Evolutionary conservation across 2,888 invertebrate species (phyloP), one percentile per base, ranked within the genome.

Genomic region (Cynaeus angustus): DNA sequence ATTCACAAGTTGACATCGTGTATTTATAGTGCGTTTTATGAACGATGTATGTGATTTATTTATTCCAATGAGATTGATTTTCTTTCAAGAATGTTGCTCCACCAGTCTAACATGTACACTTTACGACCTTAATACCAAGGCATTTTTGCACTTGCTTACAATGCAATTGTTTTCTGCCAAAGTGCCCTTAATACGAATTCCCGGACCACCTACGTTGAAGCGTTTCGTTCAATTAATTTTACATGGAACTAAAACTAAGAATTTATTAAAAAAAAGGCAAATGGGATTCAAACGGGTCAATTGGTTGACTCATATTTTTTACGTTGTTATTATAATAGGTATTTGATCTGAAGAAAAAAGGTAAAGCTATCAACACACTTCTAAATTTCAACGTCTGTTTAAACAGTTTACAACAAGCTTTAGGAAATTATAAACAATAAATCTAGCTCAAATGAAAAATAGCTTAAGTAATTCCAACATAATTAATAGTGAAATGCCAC

Each of bases 21-120:
- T 78, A 79, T 79, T 79, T 79, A 78, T 76, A 70, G 77, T 75
- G 73, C 75, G 76, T 78, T 79, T 75, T 78, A 76, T 76, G 72
- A 74, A 74, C 71, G 75, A 75, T 78, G 73, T 72, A 74, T 73
- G 75, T 67, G 64, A 67, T 58, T 78, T 78, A 78, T 78, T 77
- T 77, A 79, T 77, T 76, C 74, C 72, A 77, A 76, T 75, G 77
- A 74, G 77, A 78, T 77, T 78, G 77, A 78, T 78, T 78, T 78
- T 77, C 77, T 56, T 48, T 66, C 46, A 16, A 64, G 66, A 66
- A 56, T 66, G 56, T 56, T 55, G 56, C 59, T 43, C 58, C 30
- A 46, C 45, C 43, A 68, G 59, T 58, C 48, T 48, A 68, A 52
- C 70, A 48, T 67, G 66, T 58, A 64, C 61, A 61, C 70, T 72